Conservation (phyloP, 2,113 vertebrate genomes). For the Dasyprocta punctata region DNA sequence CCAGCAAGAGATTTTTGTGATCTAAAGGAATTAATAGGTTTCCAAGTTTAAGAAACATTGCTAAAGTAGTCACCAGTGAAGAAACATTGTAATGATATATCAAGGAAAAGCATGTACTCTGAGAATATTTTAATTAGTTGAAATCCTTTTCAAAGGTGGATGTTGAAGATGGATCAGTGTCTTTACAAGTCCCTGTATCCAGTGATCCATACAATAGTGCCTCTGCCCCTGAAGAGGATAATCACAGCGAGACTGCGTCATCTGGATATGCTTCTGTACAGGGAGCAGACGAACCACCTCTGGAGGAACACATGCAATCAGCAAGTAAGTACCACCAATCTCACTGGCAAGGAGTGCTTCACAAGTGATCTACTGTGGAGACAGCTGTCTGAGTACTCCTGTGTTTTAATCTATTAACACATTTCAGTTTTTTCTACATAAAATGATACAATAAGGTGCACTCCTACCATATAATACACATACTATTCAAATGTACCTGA, state of each 20-base stretch:
- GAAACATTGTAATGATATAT: conserved; percentile 17
- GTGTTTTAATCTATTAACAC: conserved; percentile 27
- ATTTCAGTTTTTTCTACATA: conserved; percentile 43
- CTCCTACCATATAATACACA: background rate
- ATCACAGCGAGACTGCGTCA: conserved; percentile 88
- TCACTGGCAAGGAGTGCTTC: background rate
- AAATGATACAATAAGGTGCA: background rate
- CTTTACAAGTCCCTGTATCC: conserved; percentile 82
- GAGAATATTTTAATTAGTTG: conserved; percentile 58
- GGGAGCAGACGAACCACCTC: conserved; percentile 85
- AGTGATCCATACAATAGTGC: conserved; percentile 74
- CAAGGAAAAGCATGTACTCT: conserved; percentile 33
- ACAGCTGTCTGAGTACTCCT: background rate
- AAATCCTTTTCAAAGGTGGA: conserved; percentile 80
- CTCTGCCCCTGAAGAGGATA: conserved; percentile 85
- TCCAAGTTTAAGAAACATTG: conserved; percentile 48
- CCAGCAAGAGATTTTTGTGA: conserved; percentile 45
- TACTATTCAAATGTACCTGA: conserved; percentile 33
- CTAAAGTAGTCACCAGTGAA: conserved; percentile 7
- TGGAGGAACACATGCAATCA: conserved; percentile 80
- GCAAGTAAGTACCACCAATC: conserved; percentile 80
- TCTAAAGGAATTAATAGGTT: conserved; percentile 28
- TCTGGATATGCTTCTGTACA: conserved; percentile 91
- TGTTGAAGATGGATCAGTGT: conserved; percentile 80
- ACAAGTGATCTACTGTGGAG: background rate